Base-by-base conservation (phyloP, 2,888 invertebrate species). In the Heliconius charithonia region DNA sequence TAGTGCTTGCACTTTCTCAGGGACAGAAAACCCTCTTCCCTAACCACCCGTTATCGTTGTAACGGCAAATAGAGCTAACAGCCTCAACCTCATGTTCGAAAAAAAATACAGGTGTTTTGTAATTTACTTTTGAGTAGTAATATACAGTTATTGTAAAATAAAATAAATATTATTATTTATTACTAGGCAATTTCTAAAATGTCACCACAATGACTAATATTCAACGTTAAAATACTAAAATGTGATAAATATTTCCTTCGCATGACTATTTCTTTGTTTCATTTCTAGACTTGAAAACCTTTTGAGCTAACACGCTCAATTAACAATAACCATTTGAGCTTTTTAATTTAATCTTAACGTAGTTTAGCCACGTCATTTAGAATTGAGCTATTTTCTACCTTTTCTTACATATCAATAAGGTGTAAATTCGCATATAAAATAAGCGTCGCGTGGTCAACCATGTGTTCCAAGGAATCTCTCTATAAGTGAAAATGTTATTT, bases 281-380 rank as follows among this genome's bases (percentile, higher is more conserved):
- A 78, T 70, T 70, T 78, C 75, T 65, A 72, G 59, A 78, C 74
- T 74, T 66, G 59, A 41, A 67, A 65, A 65, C 72, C 65, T 77
- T 71, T 72, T 72, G 51, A 71, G 71, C 72, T 77, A 72, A 70
- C 78, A 78, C 63, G 75, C 78, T 78, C 73, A 78, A 69, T 69
- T 69, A 69, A 69, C 7, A 45, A 51, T 62, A 13, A 69, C 41
- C 41, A 66, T 32, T 56, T 77, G 65, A 51, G 27, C 45, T 77
- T 72, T 77, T 77, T 72, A 72, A 19, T 77, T 77, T 25, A 45
- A 65, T 72, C 71, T 32, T 56, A 56, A 72, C 72, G n/a, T 19
- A 63, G 25, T 27, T n/a, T 65, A 25, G 32, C 71, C 62, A 63
- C 70, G 70, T 27, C 29, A 65, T 69, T 29, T 0, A 0, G 3